A percentile compares a stretch with the other conserved stretches of the same genome.
Evolutionary conservation across 2,113 vertebrate genomes (phyloP).

Genomic region (Hyperopisus bebe): DNA sequence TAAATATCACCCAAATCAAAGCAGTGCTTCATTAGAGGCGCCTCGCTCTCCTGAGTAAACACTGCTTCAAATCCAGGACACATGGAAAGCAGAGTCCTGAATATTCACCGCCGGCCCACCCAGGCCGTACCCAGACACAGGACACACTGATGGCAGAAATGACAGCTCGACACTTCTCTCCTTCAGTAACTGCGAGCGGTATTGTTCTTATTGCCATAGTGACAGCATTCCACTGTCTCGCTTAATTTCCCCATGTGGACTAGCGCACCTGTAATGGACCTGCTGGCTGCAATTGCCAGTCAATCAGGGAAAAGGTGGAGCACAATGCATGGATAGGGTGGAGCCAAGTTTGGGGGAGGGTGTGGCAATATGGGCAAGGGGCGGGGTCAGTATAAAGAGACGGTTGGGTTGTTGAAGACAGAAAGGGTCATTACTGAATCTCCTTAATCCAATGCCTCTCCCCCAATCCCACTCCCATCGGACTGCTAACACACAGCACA

Average conservation of each 20-base stretch:
- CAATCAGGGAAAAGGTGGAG: background rate
- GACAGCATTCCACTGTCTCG: background rate
- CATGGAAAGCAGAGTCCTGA: background rate
- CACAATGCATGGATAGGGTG: background rate
- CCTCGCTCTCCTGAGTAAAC: background rate
- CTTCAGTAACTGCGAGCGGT: background rate
- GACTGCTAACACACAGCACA: background rate
- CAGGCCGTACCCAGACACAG: background rate
- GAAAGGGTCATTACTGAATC: background rate
- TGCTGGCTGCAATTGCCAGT: background rate
- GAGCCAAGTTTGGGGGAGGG: background rate
- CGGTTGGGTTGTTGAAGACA: background rate
- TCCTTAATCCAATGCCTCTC: background rate
- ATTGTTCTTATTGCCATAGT: background rate
- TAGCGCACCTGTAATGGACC: background rate
- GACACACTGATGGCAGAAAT: background rate
- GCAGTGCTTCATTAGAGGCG: background rate
- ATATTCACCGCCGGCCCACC: background rate
- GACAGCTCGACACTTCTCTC: background rate
- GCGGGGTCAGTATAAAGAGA: background rate
- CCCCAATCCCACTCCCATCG: background rate
- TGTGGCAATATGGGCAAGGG: background rate
- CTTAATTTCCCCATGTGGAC: background rate
- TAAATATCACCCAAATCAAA: background rate
- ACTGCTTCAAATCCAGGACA: background rate